phyloP scores from a whole-genome alignment of 2,113 vertebrate genomes.

The Albula goreensis region DNA sequence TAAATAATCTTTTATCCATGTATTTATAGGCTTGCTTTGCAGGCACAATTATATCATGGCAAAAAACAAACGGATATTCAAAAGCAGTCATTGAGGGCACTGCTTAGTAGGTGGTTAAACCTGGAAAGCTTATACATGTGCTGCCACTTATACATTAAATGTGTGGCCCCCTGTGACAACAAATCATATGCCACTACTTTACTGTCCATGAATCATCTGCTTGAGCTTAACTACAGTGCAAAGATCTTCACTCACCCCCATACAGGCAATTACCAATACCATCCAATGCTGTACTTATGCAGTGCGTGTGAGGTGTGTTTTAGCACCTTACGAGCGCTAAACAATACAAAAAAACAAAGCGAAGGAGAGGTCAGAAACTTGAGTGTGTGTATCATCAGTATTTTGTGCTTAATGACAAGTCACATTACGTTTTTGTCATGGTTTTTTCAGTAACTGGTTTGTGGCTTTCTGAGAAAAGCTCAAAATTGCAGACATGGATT shows the following conservation, averaged over 20 bases:
- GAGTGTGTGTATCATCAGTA: too few species aligned
- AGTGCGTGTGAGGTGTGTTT: not conserved
- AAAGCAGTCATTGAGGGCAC: not conserved
- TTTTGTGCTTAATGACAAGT: too few species aligned
- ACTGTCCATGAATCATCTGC: not conserved
- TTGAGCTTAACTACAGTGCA: not conserved
- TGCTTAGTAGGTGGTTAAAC: not conserved
- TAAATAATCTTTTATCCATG: not conserved
- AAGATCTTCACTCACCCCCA: not conserved
- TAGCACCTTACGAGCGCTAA: not conserved
- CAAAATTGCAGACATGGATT: not conserved
- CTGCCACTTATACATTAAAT: not conserved
- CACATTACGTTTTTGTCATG: too few species aligned
- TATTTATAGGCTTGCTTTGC: constrained; percentile 3
- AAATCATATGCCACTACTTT: not conserved
- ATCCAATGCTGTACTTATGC: not conserved
- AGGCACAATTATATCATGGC: not conserved
- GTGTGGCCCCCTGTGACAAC: not conserved
- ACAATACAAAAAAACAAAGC: too few species aligned
- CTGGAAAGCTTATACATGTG: not conserved
- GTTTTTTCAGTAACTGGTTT: too few species aligned
- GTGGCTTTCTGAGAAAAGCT: too few species aligned
- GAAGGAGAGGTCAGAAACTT: too few species aligned
- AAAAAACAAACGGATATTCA: not conserved
- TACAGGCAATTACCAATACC: too few species aligned